A percentile compares a stretch with the other conserved stretches of the same genome.
phyloP scores from a whole-genome alignment of 2,888 invertebrate species.

The Microctonus hyperodae region DNA sequence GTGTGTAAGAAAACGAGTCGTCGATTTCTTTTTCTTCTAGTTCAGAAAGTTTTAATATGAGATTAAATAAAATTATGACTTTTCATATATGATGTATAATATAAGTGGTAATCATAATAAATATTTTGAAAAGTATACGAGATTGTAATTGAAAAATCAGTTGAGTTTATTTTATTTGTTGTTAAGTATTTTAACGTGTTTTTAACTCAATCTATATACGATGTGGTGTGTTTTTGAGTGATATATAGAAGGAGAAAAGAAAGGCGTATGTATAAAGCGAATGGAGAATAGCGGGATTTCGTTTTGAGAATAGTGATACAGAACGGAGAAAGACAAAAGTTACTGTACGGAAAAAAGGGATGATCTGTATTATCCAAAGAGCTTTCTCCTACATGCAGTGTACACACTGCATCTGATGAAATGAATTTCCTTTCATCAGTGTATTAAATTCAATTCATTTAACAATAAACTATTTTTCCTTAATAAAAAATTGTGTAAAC shows the following conservation, averaged over 20 bases:
- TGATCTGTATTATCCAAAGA: neutral
- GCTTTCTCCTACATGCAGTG: neutral
- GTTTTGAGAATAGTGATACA: neutral
- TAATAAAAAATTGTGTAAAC: neutral
- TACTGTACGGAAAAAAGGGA: neutral
- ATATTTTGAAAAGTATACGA: neutral
- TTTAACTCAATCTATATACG: neutral
- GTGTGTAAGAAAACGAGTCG: neutral
- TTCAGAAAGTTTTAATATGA: neutral
- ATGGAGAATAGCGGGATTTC: neutral
- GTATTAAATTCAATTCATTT: neutral
- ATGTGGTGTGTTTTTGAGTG: neutral
- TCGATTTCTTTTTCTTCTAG: conserved; percentile 3
- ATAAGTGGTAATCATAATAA: neutral
- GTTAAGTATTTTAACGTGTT: neutral
- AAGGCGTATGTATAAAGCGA: neutral
- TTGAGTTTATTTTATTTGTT: neutral
- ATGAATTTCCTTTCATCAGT: neutral
- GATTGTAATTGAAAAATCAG: neutral
- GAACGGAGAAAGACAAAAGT: neutral
- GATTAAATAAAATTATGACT: neutral
- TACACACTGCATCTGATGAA: too few species aligned
- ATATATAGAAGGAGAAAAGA: neutral
- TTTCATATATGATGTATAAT: neutral
- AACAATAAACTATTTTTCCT: neutral